Base-by-base conservation (phyloP, 2,888 invertebrate genomes). In the Campoplex capitator region DNA sequence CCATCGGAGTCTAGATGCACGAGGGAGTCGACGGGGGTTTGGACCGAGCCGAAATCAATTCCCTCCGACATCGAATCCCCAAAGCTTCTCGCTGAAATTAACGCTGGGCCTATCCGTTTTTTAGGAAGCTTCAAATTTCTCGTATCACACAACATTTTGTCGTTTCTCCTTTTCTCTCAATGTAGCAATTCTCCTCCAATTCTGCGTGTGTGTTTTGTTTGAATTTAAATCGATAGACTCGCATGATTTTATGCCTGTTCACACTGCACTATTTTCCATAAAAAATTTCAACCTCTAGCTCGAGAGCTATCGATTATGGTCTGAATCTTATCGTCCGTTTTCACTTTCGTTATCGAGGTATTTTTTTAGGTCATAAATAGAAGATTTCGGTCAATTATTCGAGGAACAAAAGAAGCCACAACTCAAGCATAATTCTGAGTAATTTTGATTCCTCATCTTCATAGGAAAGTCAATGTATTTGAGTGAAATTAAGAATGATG, bases 11-110 rank as follows among this genome's bases (percentile, higher is more conserved):
- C 83, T 85, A 84, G 85, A 85, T 88, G 83, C 73, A 84, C 84
- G 79, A 84, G 86, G 67, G 87, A 85, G 58, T 65, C 70, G 78
- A 75, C 51, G 70, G 70, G 84, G 82, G 81, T 56, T 83, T 80
- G 81, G 86, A 83, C 87, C 86, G 83, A 88, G 88, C 83, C 88
- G 85, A 88, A 89, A 89, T 89, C 89, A 89, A 89, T 89, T 89
- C 86, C 83, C 80, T 74, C 81, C 73, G 54, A 83, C 76, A 62
- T 70, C 76, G 68, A 65, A 67, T 54, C 67, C 58, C 77, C 51
- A 48, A 42, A 62, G 56, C 35, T 23, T 42, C 56, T 77, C 82
- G 77, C 62, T 76, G 80, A 77, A 84, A 87, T 88, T 87, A 87
- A 85, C 86, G 81, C 73, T 71, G 62, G 51, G 58, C 51, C 77